Percentiles rank a stretch among this genome's conserved stretches.
phyloP scores from a whole-genome alignment of 1,140 invertebrate genomes.

The Scaptomyza graminum region DNA sequence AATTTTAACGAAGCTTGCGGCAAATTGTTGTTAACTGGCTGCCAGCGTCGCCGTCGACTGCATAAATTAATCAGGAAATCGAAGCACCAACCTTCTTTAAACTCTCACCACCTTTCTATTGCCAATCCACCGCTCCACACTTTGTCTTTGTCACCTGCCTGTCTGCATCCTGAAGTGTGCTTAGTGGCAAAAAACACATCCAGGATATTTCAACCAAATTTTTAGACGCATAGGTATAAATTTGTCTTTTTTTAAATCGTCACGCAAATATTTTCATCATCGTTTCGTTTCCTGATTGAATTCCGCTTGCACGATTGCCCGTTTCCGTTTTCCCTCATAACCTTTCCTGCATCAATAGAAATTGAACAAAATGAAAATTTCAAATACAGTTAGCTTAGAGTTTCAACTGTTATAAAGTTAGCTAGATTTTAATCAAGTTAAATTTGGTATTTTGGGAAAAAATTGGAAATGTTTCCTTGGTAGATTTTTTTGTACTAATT shows the following conservation, averaged over 20 bases:
- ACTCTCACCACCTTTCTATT: not conserved
- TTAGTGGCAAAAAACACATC: conserved; percentile 7
- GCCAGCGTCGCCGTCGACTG: conserved; percentile 32
- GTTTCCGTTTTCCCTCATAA: conserved; percentile 24
- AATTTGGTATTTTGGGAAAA: not conserved
- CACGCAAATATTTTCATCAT: conserved; percentile 76
- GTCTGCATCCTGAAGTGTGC: conserved; percentile 53
- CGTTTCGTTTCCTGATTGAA: conserved; percentile 75
- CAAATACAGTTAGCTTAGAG: conserved; percentile 9
- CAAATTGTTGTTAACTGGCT: conserved; percentile 77
- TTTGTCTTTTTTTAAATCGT: conserved; percentile 31
- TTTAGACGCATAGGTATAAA: conserved; percentile 56
- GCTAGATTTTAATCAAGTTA: not conserved
- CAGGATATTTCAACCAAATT: conserved; percentile 59
- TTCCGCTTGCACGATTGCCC: conserved; percentile 38
- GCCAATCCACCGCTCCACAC: not conserved
- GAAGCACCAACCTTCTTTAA: conserved; percentile 35
- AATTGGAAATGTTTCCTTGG: not conserved
- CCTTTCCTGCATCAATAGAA: conserved; percentile 1
- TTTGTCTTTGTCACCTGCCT: conserved; percentile 33
- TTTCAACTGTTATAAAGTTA: not conserved
- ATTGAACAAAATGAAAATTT: conserved; percentile 19
- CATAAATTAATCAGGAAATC: conserved; percentile 82
- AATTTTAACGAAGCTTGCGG: conserved; percentile 75
- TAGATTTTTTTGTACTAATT: too few relatives aligned